Base-by-base conservation (phyloP, 2,113 vertebrate species). In the Fulmarus glacialis region DNA sequence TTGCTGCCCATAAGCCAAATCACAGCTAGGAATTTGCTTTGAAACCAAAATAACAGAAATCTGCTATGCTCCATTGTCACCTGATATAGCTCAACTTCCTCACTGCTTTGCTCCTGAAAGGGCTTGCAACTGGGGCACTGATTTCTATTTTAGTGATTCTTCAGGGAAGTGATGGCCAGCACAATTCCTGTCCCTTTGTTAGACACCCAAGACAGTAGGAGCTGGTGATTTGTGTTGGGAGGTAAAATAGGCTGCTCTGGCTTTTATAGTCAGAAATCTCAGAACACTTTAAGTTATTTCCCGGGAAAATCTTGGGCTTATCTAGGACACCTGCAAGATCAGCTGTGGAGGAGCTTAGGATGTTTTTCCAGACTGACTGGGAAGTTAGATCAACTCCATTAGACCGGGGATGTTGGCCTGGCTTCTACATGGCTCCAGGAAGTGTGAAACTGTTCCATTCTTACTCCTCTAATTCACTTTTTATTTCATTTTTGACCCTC, bases 11-110 rank as follows among this genome's bases (percentile, higher is more conserved):
- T 73, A 87, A 94, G 88, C 91, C 94, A 96, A 95, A 96, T 92
- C 77, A 83, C 72, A 94, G 94, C 79, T 92, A 81, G 93, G 74
- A 93, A 89, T 94, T 96, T 43, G 56, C 94, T 93, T 95, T 96
- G 96, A 94, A 96, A 94, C 62, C 50, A 63, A 85, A 93, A 92
- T 80, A 94, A 93, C 38, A 91, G 83, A 87, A 91, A 87, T 85
- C 70, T 72, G 47, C 83, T 87, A 38, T 8, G 18, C 62, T 96
- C 90, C 93, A 36, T 93, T 93, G 87, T 96, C 87, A 91, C 56
- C 85, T 96, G 73, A 73, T 86, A 89, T 6, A 84, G 81, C 89
- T 84, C 40, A 74, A 22, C 81, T 93, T 89, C 63, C 64, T 74
- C n/a, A 34, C 36, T 1, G 12, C 92, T 96, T 94, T 96, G 78